These are phyloP conservation scores for Leptoteleia sp. DNA, from an alignment of 1,140 invertebrate genomes.

Conservation along the genomic window DNA sequence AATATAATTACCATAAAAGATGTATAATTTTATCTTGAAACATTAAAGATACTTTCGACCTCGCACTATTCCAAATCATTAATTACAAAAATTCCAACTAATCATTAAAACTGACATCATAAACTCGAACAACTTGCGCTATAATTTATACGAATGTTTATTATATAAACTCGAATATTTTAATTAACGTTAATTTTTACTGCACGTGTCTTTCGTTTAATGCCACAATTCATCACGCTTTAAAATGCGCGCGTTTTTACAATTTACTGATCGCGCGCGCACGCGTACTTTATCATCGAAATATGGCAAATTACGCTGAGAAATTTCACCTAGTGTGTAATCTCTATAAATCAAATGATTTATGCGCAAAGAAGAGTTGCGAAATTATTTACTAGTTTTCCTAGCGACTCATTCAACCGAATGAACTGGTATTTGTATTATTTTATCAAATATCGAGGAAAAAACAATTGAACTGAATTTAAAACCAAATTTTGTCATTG, in stretches of 20 bases:
- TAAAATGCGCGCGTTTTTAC: slow-evolving; percentile 29
- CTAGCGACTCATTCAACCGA: slow-evolving; percentile 1
- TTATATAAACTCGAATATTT: slow-evolving; percentile 34
- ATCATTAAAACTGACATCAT: slow-evolving; percentile 48
- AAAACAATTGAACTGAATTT: too few relatives aligned
- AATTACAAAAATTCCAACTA: slow-evolving; percentile 47
- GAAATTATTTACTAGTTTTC: slow-evolving; percentile 13
- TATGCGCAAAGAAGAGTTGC: slow-evolving; percentile 11
- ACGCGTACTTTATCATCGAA: slow-evolving; percentile 29
- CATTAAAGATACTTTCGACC: slow-evolving; percentile 21
- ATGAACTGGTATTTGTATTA: too few relatives aligned
- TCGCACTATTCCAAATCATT: slow-evolving; percentile 37
- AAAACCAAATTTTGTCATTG: too few relatives aligned
- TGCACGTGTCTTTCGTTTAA: slow-evolving; percentile 30
- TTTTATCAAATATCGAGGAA: too few relatives aligned
- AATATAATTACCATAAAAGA: too few relatives aligned
- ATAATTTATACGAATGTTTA: slow-evolving; percentile 42
- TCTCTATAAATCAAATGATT: slow-evolving; percentile 35
- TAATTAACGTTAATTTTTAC: slow-evolving; percentile 43
- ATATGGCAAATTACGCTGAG: slow-evolving; percentile 29
- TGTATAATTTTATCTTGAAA: slow-evolving; percentile 24
- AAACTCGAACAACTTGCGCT: slow-evolving; percentile 24
- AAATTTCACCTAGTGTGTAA: slow-evolving; percentile 21
- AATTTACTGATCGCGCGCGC: neutral
- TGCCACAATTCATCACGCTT: slow-evolving; percentile 27